phyloP scores from a whole-genome alignment of 1,140 invertebrate genomes.

The Trachelipus rathkii region DNA sequence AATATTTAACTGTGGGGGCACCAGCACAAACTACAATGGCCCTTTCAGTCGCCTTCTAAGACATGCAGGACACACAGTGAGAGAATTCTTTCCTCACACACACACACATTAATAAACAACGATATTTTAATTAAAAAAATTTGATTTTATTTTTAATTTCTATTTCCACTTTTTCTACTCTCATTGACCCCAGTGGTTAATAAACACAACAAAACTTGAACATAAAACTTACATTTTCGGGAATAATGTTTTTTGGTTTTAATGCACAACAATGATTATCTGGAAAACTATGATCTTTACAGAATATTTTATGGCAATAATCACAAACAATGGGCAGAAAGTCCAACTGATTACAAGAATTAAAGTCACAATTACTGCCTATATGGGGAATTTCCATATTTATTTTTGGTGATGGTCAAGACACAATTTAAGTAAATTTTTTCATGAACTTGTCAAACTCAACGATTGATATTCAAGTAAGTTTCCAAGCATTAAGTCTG shows the following conservation, averaged over 20 bases:
- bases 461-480: conserved; percentile 28
- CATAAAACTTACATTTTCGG: too few relatives aligned
- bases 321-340: conserved; percentile 48
- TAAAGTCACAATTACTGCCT: conserved; percentile 46
- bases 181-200: too few relatives aligned
- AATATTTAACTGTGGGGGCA: too few relatives aligned
- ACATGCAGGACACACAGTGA: too few relatives aligned
- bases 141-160: too few relatives aligned
- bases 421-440: neutral
- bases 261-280: conserved; percentile 49
- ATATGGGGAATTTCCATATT: conserved; percentile 49
- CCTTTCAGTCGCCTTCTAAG: too few relatives aligned
- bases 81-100: too few relatives aligned
- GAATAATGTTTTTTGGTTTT: neutral
- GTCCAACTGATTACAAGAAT: conserved; percentile 48
- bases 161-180: too few relatives aligned
- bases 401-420: neutral
- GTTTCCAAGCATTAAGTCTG: conserved; percentile 64
- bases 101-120: too few relatives aligned
- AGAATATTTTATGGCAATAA: conserved; percentile 48
- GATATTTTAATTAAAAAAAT: too few relatives aligned
- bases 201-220: too few relatives aligned
- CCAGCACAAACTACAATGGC: too few relatives aligned
- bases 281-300: conserved; percentile 50
- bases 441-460: conserved; percentile 23